A percentile compares a stretch with the other conserved stretches of the same genome.
Conservation (phyloP, 2,888 invertebrate species). For the Belgica antarctica region DNA sequence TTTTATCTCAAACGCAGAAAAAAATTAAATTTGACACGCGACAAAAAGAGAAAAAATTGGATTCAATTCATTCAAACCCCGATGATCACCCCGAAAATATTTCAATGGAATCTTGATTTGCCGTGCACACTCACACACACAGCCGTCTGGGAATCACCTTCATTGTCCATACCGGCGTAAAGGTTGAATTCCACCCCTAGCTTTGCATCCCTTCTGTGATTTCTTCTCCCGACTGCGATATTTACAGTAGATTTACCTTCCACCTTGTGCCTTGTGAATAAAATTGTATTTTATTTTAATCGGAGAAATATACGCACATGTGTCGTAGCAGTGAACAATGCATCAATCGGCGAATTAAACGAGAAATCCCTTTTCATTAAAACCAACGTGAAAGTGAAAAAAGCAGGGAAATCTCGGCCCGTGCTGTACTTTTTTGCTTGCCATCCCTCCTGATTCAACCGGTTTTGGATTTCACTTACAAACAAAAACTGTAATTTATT, state of each 20-base stretch:
- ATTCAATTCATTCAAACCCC: slow-evolving; percentile 26
- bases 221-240: background rate
- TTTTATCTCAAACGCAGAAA: background rate
- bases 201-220: slow-evolving; percentile 13
- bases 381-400: slow-evolving; percentile 26
- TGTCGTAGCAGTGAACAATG: slow-evolving; percentile 33
- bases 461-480: slow-evolving; percentile 36
- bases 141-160: slow-evolving; percentile 23
- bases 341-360: slow-evolving; percentile 34
- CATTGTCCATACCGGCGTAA: slow-evolving; percentile 33
- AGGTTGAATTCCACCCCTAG: slow-evolving; percentile 35
- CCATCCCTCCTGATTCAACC: slow-evolving; percentile 13
- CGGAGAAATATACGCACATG: slow-evolving; percentile 39
- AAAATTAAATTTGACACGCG: slow-evolving; percentile 43
- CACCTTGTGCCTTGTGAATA: slow-evolving; percentile 42
- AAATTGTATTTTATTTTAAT: slow-evolving; percentile 44
- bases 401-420: slow-evolving; percentile 22
- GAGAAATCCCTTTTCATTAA: slow-evolving; percentile 30
- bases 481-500: slow-evolving; percentile 34
- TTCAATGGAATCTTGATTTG: slow-evolving; percentile 7
- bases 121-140: slow-evolving; percentile 23
- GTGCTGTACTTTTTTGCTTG: slow-evolving; percentile 25
- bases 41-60: slow-evolving; percentile 35
- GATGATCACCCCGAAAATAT: slow-evolving; percentile 20
- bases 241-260: slow-evolving; percentile 43